Evolutionary conservation across 2,797 vertebrate genomes (phyloP).

Genomic region (Lepilemur ruficaudatus): DNA sequence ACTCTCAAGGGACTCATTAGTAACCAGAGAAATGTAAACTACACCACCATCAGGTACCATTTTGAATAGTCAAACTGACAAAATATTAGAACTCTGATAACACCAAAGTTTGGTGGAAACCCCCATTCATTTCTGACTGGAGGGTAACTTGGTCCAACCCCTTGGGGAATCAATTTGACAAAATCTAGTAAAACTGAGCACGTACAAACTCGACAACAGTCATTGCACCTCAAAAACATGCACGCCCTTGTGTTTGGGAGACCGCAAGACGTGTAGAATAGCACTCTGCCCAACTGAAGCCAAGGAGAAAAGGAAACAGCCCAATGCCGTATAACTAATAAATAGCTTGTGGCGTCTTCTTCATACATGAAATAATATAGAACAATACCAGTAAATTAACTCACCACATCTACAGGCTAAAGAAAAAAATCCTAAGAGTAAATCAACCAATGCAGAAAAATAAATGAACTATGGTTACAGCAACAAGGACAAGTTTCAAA

Average conservation of each 20-base stretch:
- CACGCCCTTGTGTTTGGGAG: not conserved
- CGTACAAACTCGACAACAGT: accelerated
- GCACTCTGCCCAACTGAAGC: too few species aligned
- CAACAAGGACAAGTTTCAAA: not conserved
- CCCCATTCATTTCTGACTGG: not conserved
- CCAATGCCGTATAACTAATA: not conserved
- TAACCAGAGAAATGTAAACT: not conserved
- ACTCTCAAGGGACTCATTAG: not conserved
- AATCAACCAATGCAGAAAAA: not conserved
- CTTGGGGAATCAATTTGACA: not conserved
- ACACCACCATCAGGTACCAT: not conserved
- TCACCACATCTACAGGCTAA: not conserved
- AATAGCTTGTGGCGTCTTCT: too few species aligned
- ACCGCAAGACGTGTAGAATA: not conserved
- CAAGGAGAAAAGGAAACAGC: not conserved
- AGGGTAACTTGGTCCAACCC: not conserved
- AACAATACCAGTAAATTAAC: too few species aligned
- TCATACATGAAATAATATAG: not conserved
- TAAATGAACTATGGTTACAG: too few species aligned
- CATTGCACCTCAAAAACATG: accelerated
- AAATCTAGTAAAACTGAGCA: not conserved
- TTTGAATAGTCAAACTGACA: not conserved
- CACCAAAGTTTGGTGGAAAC: not conserved
- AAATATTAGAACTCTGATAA: not conserved
- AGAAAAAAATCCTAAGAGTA: not conserved